Conservation (phyloP, 2,888 invertebrate species). For the Arge pagana region DNA sequence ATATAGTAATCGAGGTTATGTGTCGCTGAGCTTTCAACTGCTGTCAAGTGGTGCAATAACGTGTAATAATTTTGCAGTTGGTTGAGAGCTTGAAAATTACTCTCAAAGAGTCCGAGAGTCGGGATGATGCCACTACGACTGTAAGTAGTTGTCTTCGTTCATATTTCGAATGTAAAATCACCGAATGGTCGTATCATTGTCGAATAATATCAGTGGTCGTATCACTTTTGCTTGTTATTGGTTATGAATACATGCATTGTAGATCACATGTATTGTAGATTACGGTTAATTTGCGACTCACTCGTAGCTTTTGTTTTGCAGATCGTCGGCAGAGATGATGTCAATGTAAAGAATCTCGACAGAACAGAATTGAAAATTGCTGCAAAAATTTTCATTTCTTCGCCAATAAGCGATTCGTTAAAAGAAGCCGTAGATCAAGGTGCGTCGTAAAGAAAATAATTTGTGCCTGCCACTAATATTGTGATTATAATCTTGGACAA, state of each 20-base stretch:
- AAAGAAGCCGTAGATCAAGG: conserved; percentile 76
- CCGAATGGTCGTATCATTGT: conserved; percentile 5
- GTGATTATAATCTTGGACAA: conserved; percentile 15
- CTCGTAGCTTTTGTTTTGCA: conserved; percentile 25
- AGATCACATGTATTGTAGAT: no score
- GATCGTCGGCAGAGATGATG: conserved; percentile 42
- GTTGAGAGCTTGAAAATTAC: conserved; percentile 68
- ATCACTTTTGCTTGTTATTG: no score
- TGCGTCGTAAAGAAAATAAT: conserved; percentile 46
- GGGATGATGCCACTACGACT: conserved; percentile 34
- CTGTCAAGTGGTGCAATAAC: conserved; percentile 15
- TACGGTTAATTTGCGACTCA: no score
- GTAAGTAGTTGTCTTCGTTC: conserved; percentile 33
- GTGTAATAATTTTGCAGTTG: conserved; percentile 57
- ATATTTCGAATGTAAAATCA: conserved; percentile 21
- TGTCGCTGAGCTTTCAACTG: background rate
- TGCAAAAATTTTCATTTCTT: conserved; percentile 83
- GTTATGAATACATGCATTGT: no score
- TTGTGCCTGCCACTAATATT: conserved; percentile 2
- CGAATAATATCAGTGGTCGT: no score
- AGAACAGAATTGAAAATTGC: conserved; percentile 81
- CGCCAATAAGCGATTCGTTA: conserved; percentile 68
- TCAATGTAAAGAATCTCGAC: conserved; percentile 63
- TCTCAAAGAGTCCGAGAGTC: conserved; percentile 57
- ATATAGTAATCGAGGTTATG: conserved; percentile 19